A percentile compares a stretch with the other conserved stretches of the same genome.
Conservation (phyloP, 1,140 invertebrate species). For the Drosophila rhopaloa region DNA sequence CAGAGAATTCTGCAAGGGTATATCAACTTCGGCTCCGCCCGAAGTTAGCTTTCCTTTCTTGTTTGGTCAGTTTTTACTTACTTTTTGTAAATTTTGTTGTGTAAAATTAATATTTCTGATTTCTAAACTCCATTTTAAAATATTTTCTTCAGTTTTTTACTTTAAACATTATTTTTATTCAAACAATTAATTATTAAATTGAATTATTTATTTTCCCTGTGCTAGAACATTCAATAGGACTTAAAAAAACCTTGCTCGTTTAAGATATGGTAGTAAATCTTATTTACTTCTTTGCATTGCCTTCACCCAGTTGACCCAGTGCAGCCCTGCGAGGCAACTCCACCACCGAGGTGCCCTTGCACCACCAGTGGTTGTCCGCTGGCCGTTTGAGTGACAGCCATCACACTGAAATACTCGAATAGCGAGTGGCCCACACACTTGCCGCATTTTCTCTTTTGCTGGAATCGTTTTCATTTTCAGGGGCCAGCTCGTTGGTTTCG, state of each 20-base stretch:
- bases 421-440: constrained; percentile 54
- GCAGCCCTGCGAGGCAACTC: constrained; percentile 27
- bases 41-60: too few relatives aligned
- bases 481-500: constrained; percentile 53
- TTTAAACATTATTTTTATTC: too few relatives aligned
- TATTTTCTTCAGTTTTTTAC: too few relatives aligned
- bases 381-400: constrained; percentile 63
- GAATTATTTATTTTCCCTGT: too few relatives aligned
- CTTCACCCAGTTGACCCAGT: constrained; percentile 63
- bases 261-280: background rate
- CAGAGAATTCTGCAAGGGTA: too few relatives aligned
- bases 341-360: constrained; percentile 17
- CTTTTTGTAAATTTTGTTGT: too few relatives aligned
- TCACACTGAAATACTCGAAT: constrained; percentile 35
- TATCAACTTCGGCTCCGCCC: too few relatives aligned
- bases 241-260: background rate
- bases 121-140: too few relatives aligned
- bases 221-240: too few relatives aligned
- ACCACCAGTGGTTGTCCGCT: constrained; percentile 14
- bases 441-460: constrained; percentile 69
- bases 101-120: too few relatives aligned
- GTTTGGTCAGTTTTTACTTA: too few relatives aligned
- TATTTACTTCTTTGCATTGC: background rate
- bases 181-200: too few relatives aligned
- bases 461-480: constrained; percentile 71